Conservation (phyloP, 2,888 invertebrate genomes). For the Rosalia funebris region DNA sequence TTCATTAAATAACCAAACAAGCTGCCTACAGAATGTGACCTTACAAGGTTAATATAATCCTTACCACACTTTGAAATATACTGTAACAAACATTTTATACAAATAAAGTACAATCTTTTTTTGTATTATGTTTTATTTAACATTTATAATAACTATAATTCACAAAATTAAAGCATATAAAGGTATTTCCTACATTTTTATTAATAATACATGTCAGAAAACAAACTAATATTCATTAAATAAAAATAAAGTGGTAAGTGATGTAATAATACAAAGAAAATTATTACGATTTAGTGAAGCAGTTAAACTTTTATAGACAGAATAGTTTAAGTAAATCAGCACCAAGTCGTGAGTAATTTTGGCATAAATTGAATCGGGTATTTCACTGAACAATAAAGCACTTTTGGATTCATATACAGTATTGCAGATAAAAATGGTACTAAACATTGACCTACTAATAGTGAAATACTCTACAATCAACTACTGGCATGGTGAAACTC, state of each 20-base stretch:
- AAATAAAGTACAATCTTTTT: conserved; percentile 20
- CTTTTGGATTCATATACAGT: too few relatives aligned
- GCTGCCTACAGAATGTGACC: not conserved
- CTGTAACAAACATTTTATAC: not conserved
- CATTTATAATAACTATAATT: conserved; percentile 49
- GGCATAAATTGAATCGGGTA: conserved; percentile 5
- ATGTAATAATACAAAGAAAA: conserved; percentile 26
- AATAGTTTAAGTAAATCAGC: conserved; percentile 26
- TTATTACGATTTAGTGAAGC: conserved; percentile 9
- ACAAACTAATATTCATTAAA: conserved; percentile 35
- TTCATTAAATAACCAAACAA: conserved; percentile 12
- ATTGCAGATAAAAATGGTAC: too few relatives aligned
- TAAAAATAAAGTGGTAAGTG: conserved; percentile 38
- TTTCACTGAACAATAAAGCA: conserved; percentile 4
- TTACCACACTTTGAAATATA: not conserved
- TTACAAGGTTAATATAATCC: conserved; percentile 7
- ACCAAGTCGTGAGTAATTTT: conserved; percentile 26
- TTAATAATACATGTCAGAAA: conserved; percentile 37
- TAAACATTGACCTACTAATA: too few relatives aligned
- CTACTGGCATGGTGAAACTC: not conserved
- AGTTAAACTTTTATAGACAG: conserved; percentile 18
- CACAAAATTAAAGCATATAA: conserved; percentile 51
- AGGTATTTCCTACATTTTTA: conserved; percentile 40
- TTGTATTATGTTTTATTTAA: conserved; percentile 47
- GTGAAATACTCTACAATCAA: not conserved